Percentiles rank a stretch among this genome's conserved stretches.
Conservation (phyloP, 2,113 vertebrate genomes). For the Scortum barcoo region DNA sequence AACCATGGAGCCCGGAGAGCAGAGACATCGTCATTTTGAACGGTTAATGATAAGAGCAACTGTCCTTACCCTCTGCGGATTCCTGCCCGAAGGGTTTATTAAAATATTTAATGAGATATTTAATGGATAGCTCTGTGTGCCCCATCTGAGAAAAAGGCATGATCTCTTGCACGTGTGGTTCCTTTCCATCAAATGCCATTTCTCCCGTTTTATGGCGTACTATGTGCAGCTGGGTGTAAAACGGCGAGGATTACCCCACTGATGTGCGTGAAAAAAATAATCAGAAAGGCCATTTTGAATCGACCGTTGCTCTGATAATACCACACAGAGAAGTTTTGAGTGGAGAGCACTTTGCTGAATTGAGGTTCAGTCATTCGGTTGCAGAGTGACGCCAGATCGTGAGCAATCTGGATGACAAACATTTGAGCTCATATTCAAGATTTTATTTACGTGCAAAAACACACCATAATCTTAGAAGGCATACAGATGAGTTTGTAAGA, state of each 20-base stretch:
- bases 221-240: slow-evolving; percentile 38
- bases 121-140: slow-evolving; percentile 36
- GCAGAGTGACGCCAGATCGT: slow-evolving; percentile 27
- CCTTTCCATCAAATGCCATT: slow-evolving; percentile 5
- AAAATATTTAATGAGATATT: slow-evolving; percentile 62
- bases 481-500: not conserved
- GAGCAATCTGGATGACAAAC: slow-evolving; percentile 4
- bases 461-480: not conserved
- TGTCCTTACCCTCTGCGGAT: slow-evolving; percentile 37
- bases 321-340: slow-evolving; percentile 16
- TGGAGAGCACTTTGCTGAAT: slow-evolving; percentile 30
- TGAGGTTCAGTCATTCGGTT: slow-evolving; percentile 29
- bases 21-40: slow-evolving; percentile 36
- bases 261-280: slow-evolving; percentile 21
- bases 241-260: not conserved
- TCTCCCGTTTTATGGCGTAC: slow-evolving; percentile 2
- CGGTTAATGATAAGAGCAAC: slow-evolving; percentile 56
- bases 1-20: slow-evolving; percentile 14
- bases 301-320: slow-evolving; percentile 32
- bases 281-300: slow-evolving; percentile 49
- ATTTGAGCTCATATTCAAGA: not conserved
- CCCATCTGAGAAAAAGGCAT: not conserved
- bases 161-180: not conserved
- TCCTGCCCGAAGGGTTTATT: slow-evolving; percentile 26
- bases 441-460: not conserved